Percentiles rank a stretch among this genome's conserved stretches.
phyloP scores from a whole-genome alignment of 2,113 vertebrate genomes.

The Phasianus colchicus region DNA sequence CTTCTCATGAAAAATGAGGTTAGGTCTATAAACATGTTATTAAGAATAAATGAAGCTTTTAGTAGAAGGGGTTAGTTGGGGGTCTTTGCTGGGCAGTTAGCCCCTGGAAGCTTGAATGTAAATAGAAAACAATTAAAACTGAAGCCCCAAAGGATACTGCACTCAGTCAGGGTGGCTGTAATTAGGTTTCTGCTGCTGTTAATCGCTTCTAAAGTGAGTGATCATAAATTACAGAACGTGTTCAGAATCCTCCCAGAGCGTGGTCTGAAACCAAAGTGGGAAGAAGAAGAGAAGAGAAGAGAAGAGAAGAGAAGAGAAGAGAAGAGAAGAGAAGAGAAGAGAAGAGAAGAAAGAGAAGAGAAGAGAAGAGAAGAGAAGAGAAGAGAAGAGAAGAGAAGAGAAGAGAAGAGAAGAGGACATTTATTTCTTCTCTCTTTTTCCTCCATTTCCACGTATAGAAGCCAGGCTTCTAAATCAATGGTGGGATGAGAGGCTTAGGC shows the following conservation, averaged over 20 bases:
- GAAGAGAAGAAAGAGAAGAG: not conserved
- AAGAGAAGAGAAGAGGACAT: too few relatives aligned
- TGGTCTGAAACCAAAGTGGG: not conserved
- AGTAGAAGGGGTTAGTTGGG: conserved; percentile 69
- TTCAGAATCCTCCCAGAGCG: conserved; percentile 27
- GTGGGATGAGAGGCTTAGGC: not conserved
- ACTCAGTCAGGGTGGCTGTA: conserved; percentile 36
- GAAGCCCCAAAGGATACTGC: conserved; percentile 47
- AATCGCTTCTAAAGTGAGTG: conserved; percentile 61
- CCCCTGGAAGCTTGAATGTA: conserved; percentile 62
- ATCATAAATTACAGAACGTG: conserved; percentile 53
- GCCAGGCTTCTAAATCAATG: conserved; percentile 18
- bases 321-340: too few relatives aligned
- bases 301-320: not conserved
- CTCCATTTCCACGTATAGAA: not conserved
- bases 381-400: too few relatives aligned
- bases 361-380: not conserved
- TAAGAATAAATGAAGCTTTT: conserved; percentile 74
- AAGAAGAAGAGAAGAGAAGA: too few relatives aligned
- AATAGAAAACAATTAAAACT: conserved; percentile 71
- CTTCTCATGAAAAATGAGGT: conserved; percentile 63
- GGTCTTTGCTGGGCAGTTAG: conserved; percentile 66
- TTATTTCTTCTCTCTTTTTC: not conserved
- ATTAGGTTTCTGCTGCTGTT: conserved; percentile 67
- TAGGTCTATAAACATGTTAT: conserved; percentile 64